These are phyloP conservation scores for Pachymerium ferrugineum DNA, from an alignment of 2,888 invertebrate genomes.

Conservation along the genomic window DNA sequence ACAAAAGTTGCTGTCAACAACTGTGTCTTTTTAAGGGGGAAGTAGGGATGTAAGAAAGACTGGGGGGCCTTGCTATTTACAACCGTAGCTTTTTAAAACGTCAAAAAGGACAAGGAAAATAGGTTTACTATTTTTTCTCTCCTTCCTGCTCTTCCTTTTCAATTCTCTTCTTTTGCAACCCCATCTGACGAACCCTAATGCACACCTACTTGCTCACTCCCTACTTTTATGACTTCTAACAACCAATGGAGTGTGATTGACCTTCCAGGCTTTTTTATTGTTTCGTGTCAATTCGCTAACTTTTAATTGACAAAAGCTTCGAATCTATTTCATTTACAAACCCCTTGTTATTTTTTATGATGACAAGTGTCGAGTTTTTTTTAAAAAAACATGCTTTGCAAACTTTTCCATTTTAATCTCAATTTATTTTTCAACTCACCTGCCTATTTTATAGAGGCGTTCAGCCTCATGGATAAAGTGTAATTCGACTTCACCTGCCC, in stretches of 20 bases:
- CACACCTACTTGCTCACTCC: neutral
- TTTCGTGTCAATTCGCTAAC: neutral
- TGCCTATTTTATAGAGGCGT: conserved; percentile 51
- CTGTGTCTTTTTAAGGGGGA: neutral
- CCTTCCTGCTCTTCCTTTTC: no score
- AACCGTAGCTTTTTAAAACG: no score
- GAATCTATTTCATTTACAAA: no score
- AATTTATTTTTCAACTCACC: conserved; percentile 18
- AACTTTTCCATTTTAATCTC: neutral
- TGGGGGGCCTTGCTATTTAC: no score
- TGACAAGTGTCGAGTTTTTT: no score
- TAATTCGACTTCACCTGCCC: conserved; percentile 73
- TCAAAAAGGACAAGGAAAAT: no score
- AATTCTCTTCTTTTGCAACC: neutral
- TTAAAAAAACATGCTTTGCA: no score
- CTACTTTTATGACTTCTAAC: conserved; percentile 4
- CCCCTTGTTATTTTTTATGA: neutral
- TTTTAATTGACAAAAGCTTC: neutral
- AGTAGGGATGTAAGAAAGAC: neutral
- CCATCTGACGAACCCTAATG: neutral
- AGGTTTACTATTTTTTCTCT: no score
- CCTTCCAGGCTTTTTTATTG: neutral
- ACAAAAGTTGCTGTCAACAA: conserved; percentile 9
- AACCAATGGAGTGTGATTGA: neutral
- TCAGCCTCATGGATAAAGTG: conserved; percentile 77